Evolutionary conservation across 2,888 invertebrate species (phyloP), one percentile per base, ranked within the genome.

Genomic region (Phortica magna): DNA sequence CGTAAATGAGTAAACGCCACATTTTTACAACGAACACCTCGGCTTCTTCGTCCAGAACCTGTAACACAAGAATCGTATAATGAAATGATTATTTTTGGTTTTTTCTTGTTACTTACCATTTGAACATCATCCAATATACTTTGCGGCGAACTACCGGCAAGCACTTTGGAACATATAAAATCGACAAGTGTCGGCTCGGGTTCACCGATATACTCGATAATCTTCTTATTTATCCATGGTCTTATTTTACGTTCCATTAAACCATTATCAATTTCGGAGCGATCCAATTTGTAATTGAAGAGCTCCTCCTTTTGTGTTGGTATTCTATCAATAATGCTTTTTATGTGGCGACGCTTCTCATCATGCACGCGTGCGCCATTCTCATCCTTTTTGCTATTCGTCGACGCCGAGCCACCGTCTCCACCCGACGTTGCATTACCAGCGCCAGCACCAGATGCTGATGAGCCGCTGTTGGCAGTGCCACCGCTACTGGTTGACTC

Each of bases 11-110:
- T 89, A 99, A 94, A 84, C 99, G 94, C 99, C 99, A 99, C 98
- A 99, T 98, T 94, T 99, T 99, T 81, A 99, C 98, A 87, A 99
- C 99, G 93, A 99, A 99, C 83, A 99, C 98, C 93, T 99, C 99
- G 4, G 99, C 99, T 93, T 99, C 99, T 92, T 99, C 99, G 92
- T 99, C 99, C 89, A 99, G 94, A 84, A 99, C 98, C 99, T 99
- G 92, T 4, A 42, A 19, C 64, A 17, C 43, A 43, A 72, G 7
- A n/a, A 42, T 6, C 14, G 59, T 73, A 17, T 1, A 61, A 41
- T 61, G 31, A n/a, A n/a, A 39, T 14, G 57, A 7, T 39, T 72
- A 55, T 72, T 39, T 22, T 48, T 14, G 31, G 12, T 9, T 73
- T 31, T 5, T n/a, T 6, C 65, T 41, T n/a, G 17, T 42, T 19